Base-by-base conservation (phyloP, 2,113 vertebrate genomes). In the Corythornis cristatus region DNA sequence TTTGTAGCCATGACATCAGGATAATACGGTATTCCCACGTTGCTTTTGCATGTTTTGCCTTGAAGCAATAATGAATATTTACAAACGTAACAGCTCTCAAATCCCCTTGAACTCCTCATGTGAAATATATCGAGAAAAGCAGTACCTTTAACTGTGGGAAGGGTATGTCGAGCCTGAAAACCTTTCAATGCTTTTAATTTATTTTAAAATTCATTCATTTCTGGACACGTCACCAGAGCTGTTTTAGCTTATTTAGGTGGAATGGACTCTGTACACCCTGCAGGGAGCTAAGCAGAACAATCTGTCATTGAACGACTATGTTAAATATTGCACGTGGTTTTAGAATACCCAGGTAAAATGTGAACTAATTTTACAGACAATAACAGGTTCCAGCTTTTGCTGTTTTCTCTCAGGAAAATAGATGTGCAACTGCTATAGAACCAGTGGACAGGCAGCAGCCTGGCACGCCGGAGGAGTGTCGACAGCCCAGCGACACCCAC, bases 401-500 rank as follows among this genome's bases (percentile, higher is more conserved):
- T 74, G 5, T 64, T 83, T 82, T 42, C 53, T n/a, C 50, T 18
- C 46, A 45, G 51, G 14, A 72, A 71, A 77, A 31, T 3, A 35
- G 48, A 15, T 46, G 25, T 35, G 15, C 50, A 53, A 2, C 51
- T 45, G n/a, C 60, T 46, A 8, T 18, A 18, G 13, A 14, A 40
- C 5, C 12, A 29, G 62, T 1, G 23, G 29, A 6, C 43, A 26
- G 9, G 25, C 33, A 28, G 5, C 8, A 46, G 22, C 17, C 29
- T 11, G 37, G 11, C 33, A 21, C 0, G 11, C 8, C 58, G 43
- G 33, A 75, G 48, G 21, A 37, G 12, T 6, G 23, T 50, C 74
- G n/a, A 28, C 12, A 53, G 61, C 79, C 31, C 46, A 14, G 26
- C 31, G 64, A 86, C 75, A 20, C 46, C 95, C 98, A 93, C 97